A percentile compares a stretch with the other conserved stretches of the same genome.
phyloP scores from a whole-genome alignment of 2,113 vertebrate species.

The Pseudolaguvia tuberculata region DNA sequence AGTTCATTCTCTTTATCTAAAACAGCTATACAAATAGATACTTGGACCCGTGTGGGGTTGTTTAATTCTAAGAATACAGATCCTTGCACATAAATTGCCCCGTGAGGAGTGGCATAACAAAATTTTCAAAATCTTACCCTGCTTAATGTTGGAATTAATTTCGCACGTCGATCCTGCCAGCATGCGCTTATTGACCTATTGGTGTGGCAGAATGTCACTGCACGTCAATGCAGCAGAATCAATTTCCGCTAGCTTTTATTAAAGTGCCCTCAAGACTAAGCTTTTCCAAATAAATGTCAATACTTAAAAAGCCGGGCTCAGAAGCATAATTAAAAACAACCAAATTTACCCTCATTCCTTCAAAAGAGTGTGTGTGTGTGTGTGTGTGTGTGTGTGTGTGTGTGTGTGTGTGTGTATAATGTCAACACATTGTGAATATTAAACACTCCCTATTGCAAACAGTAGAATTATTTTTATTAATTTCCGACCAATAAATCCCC shows the following conservation, averaged over 20 bases:
- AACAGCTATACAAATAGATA: background rate
- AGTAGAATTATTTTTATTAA: slow-evolving; percentile 30
- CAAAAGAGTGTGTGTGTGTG: background rate
- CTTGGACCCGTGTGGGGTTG: background rate
- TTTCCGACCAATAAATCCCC: slow-evolving; percentile 24
- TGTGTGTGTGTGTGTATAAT: background rate
- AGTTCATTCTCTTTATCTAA: background rate
- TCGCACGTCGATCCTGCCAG: slow-evolving; percentile 41
- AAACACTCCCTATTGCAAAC: slow-evolving; percentile 10
- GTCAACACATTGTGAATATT: slow-evolving; percentile 4
- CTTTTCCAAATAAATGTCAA: slow-evolving; percentile 46
- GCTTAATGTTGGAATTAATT: slow-evolving; percentile 41
- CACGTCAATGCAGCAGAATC: slow-evolving; percentile 45
- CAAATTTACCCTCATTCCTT: background rate
- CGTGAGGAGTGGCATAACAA: background rate
- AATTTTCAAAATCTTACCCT: slow-evolving; percentile 36
- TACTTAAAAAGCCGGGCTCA: slow-evolving; percentile 30
- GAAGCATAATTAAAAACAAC: slow-evolving; percentile 43
- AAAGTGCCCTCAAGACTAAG: slow-evolving; percentile 32
- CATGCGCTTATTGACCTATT: slow-evolving; percentile 25
- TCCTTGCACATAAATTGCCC: background rate
- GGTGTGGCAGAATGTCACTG: slow-evolving; percentile 36
- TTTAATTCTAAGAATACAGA: background rate
- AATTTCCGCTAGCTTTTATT: slow-evolving; percentile 45
- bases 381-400: background rate